phyloP scores from a whole-genome alignment of 2,888 invertebrate species.

The Epinotia brunnichana region DNA sequence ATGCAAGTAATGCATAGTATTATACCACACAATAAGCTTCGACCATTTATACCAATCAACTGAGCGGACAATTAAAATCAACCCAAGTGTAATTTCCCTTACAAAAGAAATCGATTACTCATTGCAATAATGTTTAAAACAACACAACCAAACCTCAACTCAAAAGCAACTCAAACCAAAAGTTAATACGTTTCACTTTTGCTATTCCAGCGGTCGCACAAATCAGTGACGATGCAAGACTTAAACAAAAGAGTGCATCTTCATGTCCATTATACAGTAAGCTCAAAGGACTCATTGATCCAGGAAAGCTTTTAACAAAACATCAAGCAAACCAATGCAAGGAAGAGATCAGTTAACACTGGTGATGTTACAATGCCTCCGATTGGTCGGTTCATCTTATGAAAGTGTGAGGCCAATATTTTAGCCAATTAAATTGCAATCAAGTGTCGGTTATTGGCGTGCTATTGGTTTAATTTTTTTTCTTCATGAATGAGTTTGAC shows the following conservation, averaged over 20 bases:
- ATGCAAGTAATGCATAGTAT: conserved; percentile 34
- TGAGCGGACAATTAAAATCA: conserved; percentile 54
- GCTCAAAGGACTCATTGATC: conserved; percentile 46
- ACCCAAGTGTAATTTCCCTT: conserved; percentile 47
- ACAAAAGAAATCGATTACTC: conserved; percentile 61
- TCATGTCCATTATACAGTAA: conserved; percentile 48
- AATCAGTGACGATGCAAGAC: conserved; percentile 22
- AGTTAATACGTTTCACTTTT: neutral
- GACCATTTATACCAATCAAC: conserved; percentile 17
- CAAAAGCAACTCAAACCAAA: neutral
- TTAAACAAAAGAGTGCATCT: conserved; percentile 51
- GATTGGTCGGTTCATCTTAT: conserved; percentile 11
- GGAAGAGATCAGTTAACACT: conserved; percentile 15
- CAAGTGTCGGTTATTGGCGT: conserved; percentile 18
- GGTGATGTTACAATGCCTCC: conserved; percentile 2
- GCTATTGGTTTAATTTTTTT: conserved; percentile 3
- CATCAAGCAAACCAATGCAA: neutral
- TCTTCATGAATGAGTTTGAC: conserved; percentile 34
- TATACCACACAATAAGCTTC: conserved; percentile 18
- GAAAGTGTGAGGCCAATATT: conserved; percentile 31
- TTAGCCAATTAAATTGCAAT: conserved; percentile 39
- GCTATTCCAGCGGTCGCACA: neutral
- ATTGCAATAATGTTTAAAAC: conserved; percentile 44
- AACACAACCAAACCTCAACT: neutral
- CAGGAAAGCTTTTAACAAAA: neutral